Evolutionary conservation across 2,113 vertebrate species (phyloP), one percentile per base, ranked within the genome.

Genomic region (Siphamia tubifer): DNA sequence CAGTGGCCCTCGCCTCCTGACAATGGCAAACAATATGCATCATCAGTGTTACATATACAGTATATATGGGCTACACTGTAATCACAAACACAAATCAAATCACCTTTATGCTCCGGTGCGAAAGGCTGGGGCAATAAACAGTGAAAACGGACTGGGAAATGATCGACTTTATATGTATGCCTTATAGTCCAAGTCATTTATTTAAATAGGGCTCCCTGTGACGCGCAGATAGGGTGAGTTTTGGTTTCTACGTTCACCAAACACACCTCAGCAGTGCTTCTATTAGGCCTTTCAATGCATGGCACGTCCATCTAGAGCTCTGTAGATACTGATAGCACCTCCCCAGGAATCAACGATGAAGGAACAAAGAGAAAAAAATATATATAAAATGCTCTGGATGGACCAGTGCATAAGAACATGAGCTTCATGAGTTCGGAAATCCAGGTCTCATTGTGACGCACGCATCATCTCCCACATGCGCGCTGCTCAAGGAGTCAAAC

Each of bases 301-400:
- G 74, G 78, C 75, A 77, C 81, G 83, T 87, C 66, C 86, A 85
- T 80, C 67, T 60, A 74, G 52, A 66, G 67, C 82, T 72, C 30
- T 60, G 61, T 72, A 74, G 79, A 83, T 67, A 66, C 70, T 77
- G 82, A 86, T 81, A 74, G 74, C 73, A 82, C 78, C 67, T 77
- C 81, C 81, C 57, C 61, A 65, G 61, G 74, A 85, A 81, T 76
- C 82, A 53, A 75, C 81, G 77, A 86, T 82, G 86, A 73, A 83
- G 61, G 79, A 86, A 89, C 85, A 87, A 87, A 87, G 77, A 87
- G 87, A 85, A 85, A n/a, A n/a, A n/a, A n/a, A n/a, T n/a, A n/a
- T n/a, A n/a, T 65, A 90, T 81, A 66, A 80, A 82, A 73, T 70
- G 64, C 71, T 82, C 42, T 64, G 67, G 60, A n/a, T 76, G 82